These are phyloP conservation scores for Lithophane leautieri DNA, from an alignment of 2,888 invertebrate genomes.

Conservation along the genomic window DNA sequence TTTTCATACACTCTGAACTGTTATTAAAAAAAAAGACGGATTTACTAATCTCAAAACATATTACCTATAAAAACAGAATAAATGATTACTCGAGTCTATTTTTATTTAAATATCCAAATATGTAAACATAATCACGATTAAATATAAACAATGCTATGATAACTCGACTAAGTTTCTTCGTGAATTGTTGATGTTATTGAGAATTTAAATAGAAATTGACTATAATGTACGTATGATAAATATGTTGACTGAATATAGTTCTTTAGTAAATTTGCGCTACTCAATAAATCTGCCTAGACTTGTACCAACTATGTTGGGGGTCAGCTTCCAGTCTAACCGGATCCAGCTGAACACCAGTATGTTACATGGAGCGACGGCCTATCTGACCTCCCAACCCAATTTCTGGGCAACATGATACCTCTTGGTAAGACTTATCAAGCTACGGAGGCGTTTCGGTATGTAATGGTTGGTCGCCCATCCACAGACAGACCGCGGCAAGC, in stretches of 20 bases:
- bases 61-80: conserved; percentile 7
- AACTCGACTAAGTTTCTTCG: not conserved
- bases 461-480: not conserved
- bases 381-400: not conserved
- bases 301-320: not conserved
- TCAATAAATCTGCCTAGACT: not conserved
- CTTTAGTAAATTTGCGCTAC: not conserved
- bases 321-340: not conserved
- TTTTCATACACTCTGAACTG: conserved; percentile 29
- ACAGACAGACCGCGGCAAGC: not conserved
- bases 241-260: conserved; percentile 24
- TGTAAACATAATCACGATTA: not conserved
- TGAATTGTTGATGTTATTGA: conserved; percentile 12
- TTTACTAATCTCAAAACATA: conserved; percentile 43
- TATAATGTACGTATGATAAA: not conserved
- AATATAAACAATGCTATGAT: not conserved
- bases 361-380: not conserved
- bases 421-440: not conserved
- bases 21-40: conserved; percentile 28
- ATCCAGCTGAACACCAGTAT: not conserved
- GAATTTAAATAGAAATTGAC: not conserved
- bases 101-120: conserved; percentile 7
- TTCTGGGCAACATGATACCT: not conserved
- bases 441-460: no score
- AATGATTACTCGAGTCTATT: conserved; percentile 5